phyloP scores from a whole-genome alignment of 2,113 vertebrate genomes.

The Noctilio leporinus region DNA sequence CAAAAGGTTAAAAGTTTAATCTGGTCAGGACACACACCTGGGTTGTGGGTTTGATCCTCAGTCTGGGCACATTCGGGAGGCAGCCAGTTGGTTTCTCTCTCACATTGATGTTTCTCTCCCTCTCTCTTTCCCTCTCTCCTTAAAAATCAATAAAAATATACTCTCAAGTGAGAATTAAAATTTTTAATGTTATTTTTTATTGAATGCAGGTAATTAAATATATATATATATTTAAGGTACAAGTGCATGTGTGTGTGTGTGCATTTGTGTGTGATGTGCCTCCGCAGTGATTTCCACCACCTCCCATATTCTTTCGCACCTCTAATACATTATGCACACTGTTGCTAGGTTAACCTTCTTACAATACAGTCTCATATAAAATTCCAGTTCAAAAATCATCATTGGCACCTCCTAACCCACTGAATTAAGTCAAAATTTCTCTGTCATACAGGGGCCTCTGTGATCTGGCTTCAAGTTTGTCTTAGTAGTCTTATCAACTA shows the following conservation, averaged over 20 bases:
- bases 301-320: neutral
- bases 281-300: neutral
- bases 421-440: neutral
- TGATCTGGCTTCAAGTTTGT: neutral
- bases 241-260: neutral
- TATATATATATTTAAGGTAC: neutral
- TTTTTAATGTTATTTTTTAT: neutral
- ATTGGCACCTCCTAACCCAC: neutral
- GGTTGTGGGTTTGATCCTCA: too few relatives aligned
- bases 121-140: too few relatives aligned
- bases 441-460: neutral
- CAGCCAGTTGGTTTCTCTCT: too few relatives aligned
- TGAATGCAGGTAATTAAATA: neutral
- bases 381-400: neutral
- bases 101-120: too few relatives aligned
- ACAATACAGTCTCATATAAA: neutral
- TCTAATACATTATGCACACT: neutral
- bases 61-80: too few relatives aligned
- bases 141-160: too few relatives aligned
- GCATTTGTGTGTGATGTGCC: neutral
- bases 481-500: neutral
- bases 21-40: too few relatives aligned
- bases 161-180: too few relatives aligned
- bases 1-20: too few relatives aligned
- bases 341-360: neutral